Base-by-base conservation (phyloP, 2,888 invertebrate genomes). In the Chymomyza fuscimana region DNA sequence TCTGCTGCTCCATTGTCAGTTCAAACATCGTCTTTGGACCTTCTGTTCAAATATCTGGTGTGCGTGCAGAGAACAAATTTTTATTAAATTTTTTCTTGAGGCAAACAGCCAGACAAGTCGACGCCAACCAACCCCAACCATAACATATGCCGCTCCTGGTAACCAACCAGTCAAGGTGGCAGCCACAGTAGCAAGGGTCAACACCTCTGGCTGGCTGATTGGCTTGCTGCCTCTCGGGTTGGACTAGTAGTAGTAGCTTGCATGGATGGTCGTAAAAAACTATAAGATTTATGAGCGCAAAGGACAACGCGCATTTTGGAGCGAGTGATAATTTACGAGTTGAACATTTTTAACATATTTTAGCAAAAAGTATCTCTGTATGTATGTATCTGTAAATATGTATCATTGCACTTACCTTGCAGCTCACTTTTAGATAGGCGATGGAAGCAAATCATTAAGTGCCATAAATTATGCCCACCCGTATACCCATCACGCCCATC, bases 391-490 rank as follows among this genome's bases (percentile, higher is more conserved):
- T 36, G 9, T 36, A 36, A 9, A 36, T 36, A 9, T 36, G 36
- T 36, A 36, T 9, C 40, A 4, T 46, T 46, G 40, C 40, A 46
- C 6, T 46, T 46, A 46, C 40, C 40, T 46, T 46, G 40, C 40
- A 12, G 12, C 40, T 46, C 40, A 46, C 40, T 46, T 12, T 46
- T 12, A 10, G 40, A 46, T 46, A 46, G 40, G 10, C 40, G 40
- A 46, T 6, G 40, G 40, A 12, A 46, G 40, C 40, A 46, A 46
- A 46, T 81, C 87, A 76, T 86, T 83, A 79, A 72, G 66, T 79
- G 75, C 73, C 74, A 86, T 86, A 81, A 86, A 86, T 83, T 64
- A 81, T 78, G 69, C 81, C 81, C 84, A 69, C 71, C 78, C 62
- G 60, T 60, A 59, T 46, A 46, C 58, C 64, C 56, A 46, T 15